Percentiles rank a stretch among this genome's conserved stretches.
Conservation (phyloP, 1,140 invertebrate species). For the Penaeus indicus region DNA sequence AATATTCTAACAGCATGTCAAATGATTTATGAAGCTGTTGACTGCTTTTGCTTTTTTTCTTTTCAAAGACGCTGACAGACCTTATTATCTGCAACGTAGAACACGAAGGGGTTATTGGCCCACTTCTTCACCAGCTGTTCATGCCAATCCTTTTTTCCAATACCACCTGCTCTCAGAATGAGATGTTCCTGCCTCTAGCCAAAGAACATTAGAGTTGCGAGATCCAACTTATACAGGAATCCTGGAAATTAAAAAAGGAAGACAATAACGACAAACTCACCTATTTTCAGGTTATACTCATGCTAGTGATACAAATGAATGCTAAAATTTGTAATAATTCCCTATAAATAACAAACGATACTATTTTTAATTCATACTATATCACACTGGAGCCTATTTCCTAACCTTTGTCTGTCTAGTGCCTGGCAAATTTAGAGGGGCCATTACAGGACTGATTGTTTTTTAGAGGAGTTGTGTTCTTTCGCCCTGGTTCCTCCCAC, state of each 20-base stretch:
- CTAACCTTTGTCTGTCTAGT: slow-evolving; percentile 73
- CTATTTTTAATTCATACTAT: neutral
- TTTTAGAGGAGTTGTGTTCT: slow-evolving; percentile 70
- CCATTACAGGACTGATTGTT: slow-evolving; percentile 81
- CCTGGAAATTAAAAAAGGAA: slow-evolving; percentile 39
- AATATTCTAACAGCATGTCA: neutral
- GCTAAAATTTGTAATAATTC: neutral
- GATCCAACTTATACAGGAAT: slow-evolving; percentile 75
- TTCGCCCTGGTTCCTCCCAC: slow-evolving; percentile 44
- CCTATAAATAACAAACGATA: neutral
- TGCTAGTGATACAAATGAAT: neutral
- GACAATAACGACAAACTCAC: neutral
- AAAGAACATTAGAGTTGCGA: slow-evolving; percentile 71
- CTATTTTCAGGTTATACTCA: neutral
- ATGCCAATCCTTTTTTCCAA: slow-evolving; percentile 80
- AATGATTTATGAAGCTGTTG: neutral
- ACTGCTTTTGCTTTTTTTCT: slow-evolving; percentile 66
- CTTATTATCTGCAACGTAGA: slow-evolving; percentile 76
- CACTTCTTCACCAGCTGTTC: slow-evolving; percentile 76
- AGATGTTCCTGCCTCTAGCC: slow-evolving; percentile 65
- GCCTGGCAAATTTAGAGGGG: slow-evolving; percentile 84
- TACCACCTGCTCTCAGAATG: slow-evolving; percentile 66
- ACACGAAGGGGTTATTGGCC: slow-evolving; percentile 79
- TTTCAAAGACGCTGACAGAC: slow-evolving; percentile 75
- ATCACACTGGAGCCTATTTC: neutral